These are phyloP conservation scores for Cliona cf. orientalis DNA, from an alignment of 37 sponge, comb jelly and placozoan genomes.

Conservation along the genomic window DNA sequence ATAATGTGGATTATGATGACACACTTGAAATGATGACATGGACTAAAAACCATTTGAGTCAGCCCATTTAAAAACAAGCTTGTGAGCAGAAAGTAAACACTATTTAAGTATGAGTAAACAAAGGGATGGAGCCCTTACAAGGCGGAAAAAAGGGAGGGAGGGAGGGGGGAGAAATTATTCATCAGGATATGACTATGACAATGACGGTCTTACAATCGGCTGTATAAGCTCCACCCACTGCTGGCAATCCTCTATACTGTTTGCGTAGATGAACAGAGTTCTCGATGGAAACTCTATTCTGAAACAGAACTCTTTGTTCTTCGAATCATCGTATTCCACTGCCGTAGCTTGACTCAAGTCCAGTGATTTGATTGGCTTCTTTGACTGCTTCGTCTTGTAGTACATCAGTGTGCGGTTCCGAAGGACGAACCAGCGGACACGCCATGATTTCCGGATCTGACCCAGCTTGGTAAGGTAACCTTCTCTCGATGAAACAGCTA, in stretches of 20 bases:
- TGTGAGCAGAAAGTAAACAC: too few species aligned
- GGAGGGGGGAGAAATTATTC: not conserved
- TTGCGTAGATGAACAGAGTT: constrained; percentile 57
- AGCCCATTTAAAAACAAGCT: too few species aligned
- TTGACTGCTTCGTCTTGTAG: constrained; percentile 62
- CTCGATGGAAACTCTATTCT: constrained; percentile 40
- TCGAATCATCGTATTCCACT: constrained; percentile 61
- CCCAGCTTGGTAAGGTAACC: constrained; percentile 85
- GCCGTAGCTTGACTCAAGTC: constrained; percentile 46
- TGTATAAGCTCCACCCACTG: constrained; percentile 59
- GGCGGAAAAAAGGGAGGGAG: too few species aligned
- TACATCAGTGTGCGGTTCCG: constrained; percentile 64
- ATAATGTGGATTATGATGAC: too few species aligned
- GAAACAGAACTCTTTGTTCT: constrained; percentile 67
- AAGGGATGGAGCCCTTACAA: too few species aligned
- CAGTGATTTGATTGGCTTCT: constrained; percentile 54
- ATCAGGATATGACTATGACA: not conserved
- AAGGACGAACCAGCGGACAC: constrained; percentile 78
- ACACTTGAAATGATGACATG: too few species aligned
- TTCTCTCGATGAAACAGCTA: constrained; percentile 68
- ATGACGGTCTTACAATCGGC: too few species aligned
- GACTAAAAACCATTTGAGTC: too few species aligned
- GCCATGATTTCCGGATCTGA: constrained; percentile 65
- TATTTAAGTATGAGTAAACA: too few species aligned
- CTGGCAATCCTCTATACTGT: constrained; percentile 55